Percentiles rank a stretch among this genome's conserved stretches.
These are phyloP conservation scores for Podocnemis expansa DNA, from an alignment of 2,113 vertebrate species.

Conservation along the genomic window DNA sequence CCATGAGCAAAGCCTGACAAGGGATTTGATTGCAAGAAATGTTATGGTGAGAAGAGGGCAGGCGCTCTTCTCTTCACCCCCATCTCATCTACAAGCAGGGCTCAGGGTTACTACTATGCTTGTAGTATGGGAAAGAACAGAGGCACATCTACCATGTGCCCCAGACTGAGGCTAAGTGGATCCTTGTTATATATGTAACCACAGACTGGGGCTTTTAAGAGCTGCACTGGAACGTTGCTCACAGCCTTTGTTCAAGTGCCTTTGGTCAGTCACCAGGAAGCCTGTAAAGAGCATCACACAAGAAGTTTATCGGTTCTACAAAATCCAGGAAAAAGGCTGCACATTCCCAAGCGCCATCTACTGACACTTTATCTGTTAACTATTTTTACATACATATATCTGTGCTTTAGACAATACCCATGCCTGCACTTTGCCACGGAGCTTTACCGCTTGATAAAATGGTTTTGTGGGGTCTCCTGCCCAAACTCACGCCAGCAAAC, in stretches of 20 bases:
- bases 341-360: not conserved
- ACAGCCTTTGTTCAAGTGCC: not conserved
- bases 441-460: not conserved
- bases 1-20: not conserved
- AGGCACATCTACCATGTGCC: not conserved
- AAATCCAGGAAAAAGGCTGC: not conserved
- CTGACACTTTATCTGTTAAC: not conserved
- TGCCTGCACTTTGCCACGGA: not conserved
- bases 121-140: not conserved
- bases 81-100: not conserved
- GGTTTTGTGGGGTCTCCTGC: too few species aligned
- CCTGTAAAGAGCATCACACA: not conserved
- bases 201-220: not conserved
- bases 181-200: not conserved
- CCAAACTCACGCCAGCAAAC: too few species aligned
- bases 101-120: not conserved
- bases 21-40: not conserved
- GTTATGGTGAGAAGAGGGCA: not conserved
- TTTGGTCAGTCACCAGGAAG: not conserved
- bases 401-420: not conserved
- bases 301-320: not conserved
- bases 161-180: not conserved
- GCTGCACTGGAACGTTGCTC: not conserved
- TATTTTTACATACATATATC: not conserved
- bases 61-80: not conserved